phyloP scores from a whole-genome alignment of 1,140 invertebrate species.

The Hypothenemus hampei region DNA sequence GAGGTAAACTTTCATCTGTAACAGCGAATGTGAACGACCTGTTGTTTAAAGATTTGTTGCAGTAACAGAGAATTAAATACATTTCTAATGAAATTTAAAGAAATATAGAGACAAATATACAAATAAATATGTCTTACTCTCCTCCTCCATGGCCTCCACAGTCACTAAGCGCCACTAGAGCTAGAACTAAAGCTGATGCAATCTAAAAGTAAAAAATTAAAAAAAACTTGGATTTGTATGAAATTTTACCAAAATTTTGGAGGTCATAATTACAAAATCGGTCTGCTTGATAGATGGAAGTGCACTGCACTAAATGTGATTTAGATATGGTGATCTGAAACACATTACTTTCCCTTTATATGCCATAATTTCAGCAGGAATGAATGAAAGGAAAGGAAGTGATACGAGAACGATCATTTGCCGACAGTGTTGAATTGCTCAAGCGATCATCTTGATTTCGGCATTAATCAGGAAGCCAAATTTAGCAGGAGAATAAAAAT shows the following conservation, averaged over 20 bases:
- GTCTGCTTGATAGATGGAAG: constrained; percentile 7
- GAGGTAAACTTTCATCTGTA: constrained; percentile 3
- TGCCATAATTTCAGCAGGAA: constrained; percentile 10
- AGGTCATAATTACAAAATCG: constrained; percentile 7
- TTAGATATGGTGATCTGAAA: constrained; percentile 12
- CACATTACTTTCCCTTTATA: constrained; percentile 20
- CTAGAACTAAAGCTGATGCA: constrained; percentile 20
- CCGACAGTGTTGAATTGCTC: constrained; percentile 4
- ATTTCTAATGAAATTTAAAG: too few relatives aligned
- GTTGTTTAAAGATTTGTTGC: not conserved
- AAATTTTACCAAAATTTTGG: constrained; percentile 20
- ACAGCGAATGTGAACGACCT: constrained; percentile 1
- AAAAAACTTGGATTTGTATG: not conserved
- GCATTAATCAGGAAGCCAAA: constrained; percentile 7
- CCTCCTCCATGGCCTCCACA: constrained; percentile 23
- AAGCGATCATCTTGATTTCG: constrained; percentile 21
- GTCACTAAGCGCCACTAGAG: constrained; percentile 18
- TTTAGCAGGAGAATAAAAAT: too few relatives aligned
- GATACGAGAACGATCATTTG: not conserved
- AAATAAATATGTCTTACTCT: constrained; percentile 18
- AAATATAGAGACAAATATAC: too few relatives aligned
- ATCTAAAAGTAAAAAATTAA: constrained; percentile 10
- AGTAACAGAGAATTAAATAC: too few relatives aligned
- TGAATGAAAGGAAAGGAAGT: constrained; percentile 19
- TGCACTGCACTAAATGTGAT: constrained; percentile 21